A percentile compares a stretch with the other conserved stretches of the same genome.
phyloP scores from a whole-genome alignment of 2,113 vertebrate genomes.

The Aegotheles bennettii region DNA sequence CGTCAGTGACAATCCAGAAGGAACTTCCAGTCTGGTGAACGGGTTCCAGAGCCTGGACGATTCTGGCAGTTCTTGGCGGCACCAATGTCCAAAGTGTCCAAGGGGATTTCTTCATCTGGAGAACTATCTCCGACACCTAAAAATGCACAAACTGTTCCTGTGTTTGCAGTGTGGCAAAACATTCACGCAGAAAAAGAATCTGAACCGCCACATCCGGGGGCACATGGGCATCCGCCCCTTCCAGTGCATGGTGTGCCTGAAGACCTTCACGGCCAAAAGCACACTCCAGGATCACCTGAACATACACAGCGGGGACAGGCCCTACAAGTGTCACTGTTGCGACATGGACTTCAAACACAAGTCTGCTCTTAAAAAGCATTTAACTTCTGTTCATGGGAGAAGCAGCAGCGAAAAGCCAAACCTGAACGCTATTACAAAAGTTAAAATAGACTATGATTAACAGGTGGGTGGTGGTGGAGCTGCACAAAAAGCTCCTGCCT shows the following conservation, averaged over 20 bases:
- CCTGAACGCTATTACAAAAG: conserved; percentile 67
- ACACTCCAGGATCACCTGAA: conserved; percentile 86
- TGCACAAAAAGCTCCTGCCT: neutral
- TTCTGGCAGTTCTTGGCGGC: conserved; percentile 66
- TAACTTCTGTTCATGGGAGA: conserved; percentile 82
- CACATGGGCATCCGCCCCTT: conserved; percentile 86
- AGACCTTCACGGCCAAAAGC: conserved; percentile 86
- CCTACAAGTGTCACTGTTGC: conserved; percentile 80
- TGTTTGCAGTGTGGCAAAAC: conserved; percentile 87
- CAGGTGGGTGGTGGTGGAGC: neutral
- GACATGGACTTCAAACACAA: conserved; percentile 85
- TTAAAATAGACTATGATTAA: conserved; percentile 72
- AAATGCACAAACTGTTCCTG: conserved; percentile 84
- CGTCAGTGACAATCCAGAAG: conserved; percentile 65
- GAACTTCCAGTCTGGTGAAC: conserved; percentile 4
- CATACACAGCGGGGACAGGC: conserved; percentile 81
- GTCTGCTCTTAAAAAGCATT: conserved; percentile 81
- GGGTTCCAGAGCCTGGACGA: conserved; percentile 68
- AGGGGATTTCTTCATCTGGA: conserved; percentile 84
- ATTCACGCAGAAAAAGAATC: conserved; percentile 83
- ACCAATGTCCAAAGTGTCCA: conserved; percentile 84
- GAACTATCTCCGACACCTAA: conserved; percentile 85
- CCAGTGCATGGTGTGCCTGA: conserved; percentile 84
- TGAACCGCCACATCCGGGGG: conserved; percentile 80
- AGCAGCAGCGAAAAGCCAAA: conserved; percentile 69